Evolutionary conservation across 2,113 vertebrate species (phyloP).

Genomic region (Apus apus): DNA sequence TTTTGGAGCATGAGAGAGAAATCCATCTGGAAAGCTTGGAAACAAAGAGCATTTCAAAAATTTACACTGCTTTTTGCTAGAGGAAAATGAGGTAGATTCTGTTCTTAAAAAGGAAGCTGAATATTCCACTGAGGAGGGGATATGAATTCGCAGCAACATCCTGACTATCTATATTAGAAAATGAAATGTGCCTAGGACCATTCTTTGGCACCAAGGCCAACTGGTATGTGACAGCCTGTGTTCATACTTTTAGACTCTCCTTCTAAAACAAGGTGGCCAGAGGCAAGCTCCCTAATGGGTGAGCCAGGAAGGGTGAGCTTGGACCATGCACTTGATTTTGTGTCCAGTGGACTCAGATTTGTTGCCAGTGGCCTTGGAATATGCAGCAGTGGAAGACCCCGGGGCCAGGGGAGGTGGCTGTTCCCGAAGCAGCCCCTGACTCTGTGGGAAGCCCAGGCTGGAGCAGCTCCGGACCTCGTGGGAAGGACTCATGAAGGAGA

Average conservation of each 20-base stretch:
- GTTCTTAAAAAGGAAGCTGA: slow-evolving; percentile 40
- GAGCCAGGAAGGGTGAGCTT: no score
- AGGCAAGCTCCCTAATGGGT: neutral
- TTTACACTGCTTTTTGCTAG: neutral
- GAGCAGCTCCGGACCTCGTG: no score
- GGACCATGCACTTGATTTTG: no score
- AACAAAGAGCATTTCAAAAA: neutral
- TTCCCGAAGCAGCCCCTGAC: no score
- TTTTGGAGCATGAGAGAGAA: neutral
- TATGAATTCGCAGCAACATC: neutral
- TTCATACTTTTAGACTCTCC: neutral
- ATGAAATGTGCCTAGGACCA: neutral
- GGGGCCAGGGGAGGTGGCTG: no score
- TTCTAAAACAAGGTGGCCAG: neutral
- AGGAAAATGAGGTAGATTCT: neutral
- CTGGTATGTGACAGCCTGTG: neutral
- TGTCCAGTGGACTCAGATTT: no score
- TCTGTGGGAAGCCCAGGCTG: no score
- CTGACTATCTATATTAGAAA: slow-evolving; percentile 40
- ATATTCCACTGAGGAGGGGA: slow-evolving; percentile 5
- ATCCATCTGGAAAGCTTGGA: neutral
- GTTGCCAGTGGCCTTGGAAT: no score
- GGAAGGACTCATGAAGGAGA: no score
- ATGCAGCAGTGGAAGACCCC: no score
- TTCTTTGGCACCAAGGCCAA: neutral